Base-by-base conservation (phyloP, 2,888 invertebrate species). In the Resseliella maxima region DNA sequence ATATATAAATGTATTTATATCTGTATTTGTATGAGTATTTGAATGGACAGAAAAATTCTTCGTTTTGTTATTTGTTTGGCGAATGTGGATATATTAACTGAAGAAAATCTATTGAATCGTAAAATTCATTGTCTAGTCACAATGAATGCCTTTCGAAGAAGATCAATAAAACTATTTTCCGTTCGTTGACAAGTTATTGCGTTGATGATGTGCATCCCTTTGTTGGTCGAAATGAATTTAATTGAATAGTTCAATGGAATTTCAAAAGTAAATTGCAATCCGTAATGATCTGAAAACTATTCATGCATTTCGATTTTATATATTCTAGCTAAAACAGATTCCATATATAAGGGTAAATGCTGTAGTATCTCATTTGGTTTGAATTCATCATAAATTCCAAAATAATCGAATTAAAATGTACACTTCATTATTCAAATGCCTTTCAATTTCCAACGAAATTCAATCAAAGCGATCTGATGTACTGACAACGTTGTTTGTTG, bases 341-440 rank as follows among this genome's bases (percentile, higher is more conserved):
- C n/a, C n/a, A n/a, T n/a, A n/a, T n/a, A n/a, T n/a, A n/a, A n/a
- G n/a, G n/a, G n/a, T n/a, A n/a, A n/a, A n/a, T n/a, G n/a, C n/a
- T n/a, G n/a, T n/a, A n/a, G n/a, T n/a, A n/a, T n/a, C n/a, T n/a
- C n/a, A n/a, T n/a, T n/a, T n/a, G n/a, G n/a, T n/a, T 50, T 59
- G 27, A 12, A 1, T 59, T 59, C 27, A 24, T 72, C 72, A 72
- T 72, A 31, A 31, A 72, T 31, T 72, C 59, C 35, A 72, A 35
- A 12, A 72, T 31, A 72, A 72, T 72, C 72, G 35, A 72, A 72
- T 72, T 72, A 72, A 72, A 72, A 31, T 72, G 72, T 31, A 72
- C 72, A 72, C 2, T 72, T 72, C 72, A 72, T 31, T 72, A 72
- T 31, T 72, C 31, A 35, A 31, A 15, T 31, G 72, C 72, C 2